Conservation (phyloP, 2,797 vertebrate species). For the Meda fulgida region DNA sequence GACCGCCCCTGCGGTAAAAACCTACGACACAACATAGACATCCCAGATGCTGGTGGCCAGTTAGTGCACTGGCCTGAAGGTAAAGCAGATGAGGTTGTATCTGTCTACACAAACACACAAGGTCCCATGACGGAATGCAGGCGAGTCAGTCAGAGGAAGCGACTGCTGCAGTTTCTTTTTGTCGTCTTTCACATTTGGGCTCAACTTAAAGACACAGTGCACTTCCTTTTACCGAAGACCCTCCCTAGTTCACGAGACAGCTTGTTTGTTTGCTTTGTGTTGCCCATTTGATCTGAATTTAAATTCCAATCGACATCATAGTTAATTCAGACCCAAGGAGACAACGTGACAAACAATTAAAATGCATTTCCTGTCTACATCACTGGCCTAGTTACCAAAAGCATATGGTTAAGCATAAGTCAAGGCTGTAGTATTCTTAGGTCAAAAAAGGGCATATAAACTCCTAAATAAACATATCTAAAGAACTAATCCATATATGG, state of each 20-base stretch:
- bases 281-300: background rate
- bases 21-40: slow-evolving; percentile 76
- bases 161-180: slow-evolving; percentile 29
- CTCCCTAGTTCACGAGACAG: background rate
- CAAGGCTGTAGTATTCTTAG: background rate
- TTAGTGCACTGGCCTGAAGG: background rate
- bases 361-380: background rate
- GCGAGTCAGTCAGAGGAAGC: slow-evolving; percentile 65
- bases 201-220: slow-evolving; percentile 33
- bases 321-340: background rate
- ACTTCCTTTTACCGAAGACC: slow-evolving; percentile 17
- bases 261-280: background rate
- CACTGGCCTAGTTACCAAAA: background rate
- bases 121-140: slow-evolving; percentile 44
- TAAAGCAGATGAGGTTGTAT: slow-evolving; percentile 2
- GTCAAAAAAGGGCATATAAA: background rate
- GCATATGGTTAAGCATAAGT: background rate
- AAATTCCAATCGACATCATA: background rate
- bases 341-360: background rate
- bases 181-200: slow-evolving; percentile 10
- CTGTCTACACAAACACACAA: slow-evolving; percentile 1
- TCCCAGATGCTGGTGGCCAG: slow-evolving; percentile 32
- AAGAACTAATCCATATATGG: background rate
- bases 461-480: background rate
- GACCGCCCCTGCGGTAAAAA: slow-evolving; percentile 79